Evolutionary conservation across 2,113 vertebrate species (phyloP).

Genomic region (Anguilla japonica): DNA sequence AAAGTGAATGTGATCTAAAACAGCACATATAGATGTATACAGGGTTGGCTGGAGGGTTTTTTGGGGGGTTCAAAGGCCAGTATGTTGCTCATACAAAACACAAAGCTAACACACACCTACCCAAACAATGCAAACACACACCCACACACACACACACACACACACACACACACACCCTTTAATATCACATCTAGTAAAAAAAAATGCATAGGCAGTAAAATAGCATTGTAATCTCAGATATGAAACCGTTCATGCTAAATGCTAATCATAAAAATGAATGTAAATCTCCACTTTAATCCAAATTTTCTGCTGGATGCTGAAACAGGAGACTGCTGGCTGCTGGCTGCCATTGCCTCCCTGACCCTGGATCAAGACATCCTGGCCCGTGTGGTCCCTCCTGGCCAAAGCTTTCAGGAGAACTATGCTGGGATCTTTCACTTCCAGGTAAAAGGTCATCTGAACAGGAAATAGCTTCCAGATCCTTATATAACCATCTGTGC

Average conservation of each 20-base stretch:
- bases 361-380: conserved; percentile 77
- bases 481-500: not conserved
- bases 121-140: too few relatives aligned
- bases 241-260: not conserved
- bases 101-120: too few relatives aligned
- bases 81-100: too few relatives aligned
- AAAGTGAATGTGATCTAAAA: too few relatives aligned
- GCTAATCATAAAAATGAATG: not conserved
- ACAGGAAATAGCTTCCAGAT: not conserved
- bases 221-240: too few relatives aligned
- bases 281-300: not conserved
- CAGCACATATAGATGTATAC: too few relatives aligned
- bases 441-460: conserved; percentile 64
- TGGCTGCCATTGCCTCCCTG: conserved; percentile 80
- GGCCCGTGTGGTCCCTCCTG: conserved; percentile 73
- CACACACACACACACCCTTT: too few relatives aligned
- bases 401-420: conserved; percentile 77
- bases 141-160: too few relatives aligned
- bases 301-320: not conserved
- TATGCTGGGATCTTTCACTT: conserved; percentile 86
- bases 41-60: too few relatives aligned
- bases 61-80: too few relatives aligned
- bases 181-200: too few relatives aligned
- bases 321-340: conserved; percentile 82
- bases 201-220: too few relatives aligned